Conservation (phyloP, 2,888 invertebrate genomes). For the Tachina fera region DNA sequence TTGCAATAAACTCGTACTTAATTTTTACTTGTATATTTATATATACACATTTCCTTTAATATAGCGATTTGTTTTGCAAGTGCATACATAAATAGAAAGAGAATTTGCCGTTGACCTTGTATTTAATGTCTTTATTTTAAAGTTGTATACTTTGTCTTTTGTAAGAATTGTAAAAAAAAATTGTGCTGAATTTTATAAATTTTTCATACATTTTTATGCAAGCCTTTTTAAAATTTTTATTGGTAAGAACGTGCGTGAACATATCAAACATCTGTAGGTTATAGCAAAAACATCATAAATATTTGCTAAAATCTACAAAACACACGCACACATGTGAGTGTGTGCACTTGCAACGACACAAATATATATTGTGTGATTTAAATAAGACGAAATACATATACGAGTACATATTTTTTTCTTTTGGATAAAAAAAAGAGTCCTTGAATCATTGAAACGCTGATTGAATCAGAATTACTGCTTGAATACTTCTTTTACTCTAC, state of each 20-base stretch:
- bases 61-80: background rate
- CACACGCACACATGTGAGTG: background rate
- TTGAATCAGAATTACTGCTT: slow-evolving; percentile 72
- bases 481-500: slow-evolving; percentile 17
- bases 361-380: slow-evolving; percentile 18
- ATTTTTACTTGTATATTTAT: background rate
- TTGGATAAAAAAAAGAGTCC: background rate
- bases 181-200: slow-evolving; percentile 70
- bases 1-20: background rate
- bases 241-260: slow-evolving; percentile 64
- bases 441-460: slow-evolving; percentile 71
- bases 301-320: slow-evolving; percentile 54
- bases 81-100: background rate
- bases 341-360: background rate
- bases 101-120: slow-evolving; percentile 31
- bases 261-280: slow-evolving; percentile 60
- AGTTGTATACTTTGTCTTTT: slow-evolving; percentile 9
- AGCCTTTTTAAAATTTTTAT: slow-evolving; percentile 47
- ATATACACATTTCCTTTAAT: background rate
- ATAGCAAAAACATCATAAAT: slow-evolving; percentile 72
- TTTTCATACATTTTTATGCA: slow-evolving; percentile 69
- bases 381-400: slow-evolving; percentile 37
- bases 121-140: slow-evolving; percentile 2
- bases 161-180: background rate
- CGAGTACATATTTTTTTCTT: background rate